phyloP scores from a whole-genome alignment of 2,113 vertebrate genomes.

The Protomyctophum bolini region DNA sequence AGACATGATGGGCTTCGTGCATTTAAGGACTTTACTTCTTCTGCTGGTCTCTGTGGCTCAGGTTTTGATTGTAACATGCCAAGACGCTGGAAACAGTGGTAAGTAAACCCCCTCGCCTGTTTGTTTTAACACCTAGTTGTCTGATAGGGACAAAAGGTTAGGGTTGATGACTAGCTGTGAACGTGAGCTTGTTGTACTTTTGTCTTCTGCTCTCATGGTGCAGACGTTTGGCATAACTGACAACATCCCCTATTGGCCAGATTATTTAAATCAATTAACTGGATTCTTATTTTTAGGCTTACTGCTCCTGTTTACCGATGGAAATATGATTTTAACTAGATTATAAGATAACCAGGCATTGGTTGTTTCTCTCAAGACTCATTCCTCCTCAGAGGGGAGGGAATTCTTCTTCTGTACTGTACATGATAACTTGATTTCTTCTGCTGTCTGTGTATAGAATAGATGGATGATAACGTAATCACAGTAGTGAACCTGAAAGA shows the following conservation, averaged over 20 bases:
- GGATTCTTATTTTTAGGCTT: neutral
- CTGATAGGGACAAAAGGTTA: constrained; percentile 27
- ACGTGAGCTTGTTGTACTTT: constrained; percentile 5
- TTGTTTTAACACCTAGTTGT: constrained; percentile 47
- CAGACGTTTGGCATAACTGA: neutral
- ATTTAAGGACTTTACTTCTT: constrained; percentile 79
- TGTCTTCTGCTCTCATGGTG: neutral
- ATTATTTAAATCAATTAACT: neutral
- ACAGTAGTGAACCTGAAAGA: constrained; percentile 7
- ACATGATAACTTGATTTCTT: neutral
- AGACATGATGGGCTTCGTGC: constrained; percentile 79
- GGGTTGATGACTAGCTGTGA: constrained; percentile 25
- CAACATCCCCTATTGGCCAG: neutral
- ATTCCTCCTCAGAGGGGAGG: neutral
- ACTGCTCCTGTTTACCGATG: neutral
- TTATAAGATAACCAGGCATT: neutral
- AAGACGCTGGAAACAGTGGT: constrained; percentile 70
- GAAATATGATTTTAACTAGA: neutral
- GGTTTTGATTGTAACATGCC: constrained; percentile 77
- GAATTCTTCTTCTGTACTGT: neutral
- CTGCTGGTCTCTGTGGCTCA: constrained; percentile 71
- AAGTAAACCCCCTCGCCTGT: constrained; percentile 60
- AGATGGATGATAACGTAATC: neutral
- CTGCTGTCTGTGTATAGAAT: neutral
- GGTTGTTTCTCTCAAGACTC: neutral